Percentiles rank a stretch among this genome's conserved stretches.
Conservation (phyloP, 2,113 vertebrate genomes). For the Phylloscopus trochiloides region DNA sequence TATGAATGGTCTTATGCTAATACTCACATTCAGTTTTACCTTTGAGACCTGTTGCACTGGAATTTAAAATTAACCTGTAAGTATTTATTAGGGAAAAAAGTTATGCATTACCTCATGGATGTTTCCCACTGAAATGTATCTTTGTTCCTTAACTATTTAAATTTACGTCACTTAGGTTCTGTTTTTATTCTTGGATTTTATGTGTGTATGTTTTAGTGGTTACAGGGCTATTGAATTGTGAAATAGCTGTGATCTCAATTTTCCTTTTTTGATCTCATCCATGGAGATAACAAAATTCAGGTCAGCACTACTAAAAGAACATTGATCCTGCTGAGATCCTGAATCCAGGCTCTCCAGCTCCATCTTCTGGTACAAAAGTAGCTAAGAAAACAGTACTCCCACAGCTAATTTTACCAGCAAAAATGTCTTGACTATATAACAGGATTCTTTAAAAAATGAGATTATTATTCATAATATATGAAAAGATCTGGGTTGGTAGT, state of each 20-base stretch:
- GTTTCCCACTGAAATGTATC: background rate
- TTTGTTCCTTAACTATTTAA: background rate
- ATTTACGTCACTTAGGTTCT: background rate
- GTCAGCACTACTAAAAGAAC: background rate
- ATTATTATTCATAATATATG: background rate
- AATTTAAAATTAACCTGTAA: background rate
- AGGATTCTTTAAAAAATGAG: background rate
- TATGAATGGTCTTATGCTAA: background rate
- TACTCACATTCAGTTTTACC: background rate
- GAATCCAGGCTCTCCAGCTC: constrained; percentile 12
- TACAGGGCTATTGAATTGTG: background rate
- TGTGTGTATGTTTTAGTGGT: background rate
- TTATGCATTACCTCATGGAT: background rate
- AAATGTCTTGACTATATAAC: background rate
- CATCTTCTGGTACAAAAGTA: constrained; percentile 25
- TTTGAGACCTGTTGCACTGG: background rate
- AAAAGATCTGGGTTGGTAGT: background rate
- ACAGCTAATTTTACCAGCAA: background rate
- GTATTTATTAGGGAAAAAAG: background rate
- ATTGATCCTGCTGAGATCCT: background rate
- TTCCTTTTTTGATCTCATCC: background rate
- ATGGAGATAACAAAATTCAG: background rate
- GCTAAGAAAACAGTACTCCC: background rate
- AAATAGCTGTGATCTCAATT: background rate
- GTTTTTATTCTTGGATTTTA: background rate